These are phyloP conservation scores for Tryphoninae sp. DNA, from an alignment of 2,888 invertebrate genomes.

Conservation along the genomic window DNA sequence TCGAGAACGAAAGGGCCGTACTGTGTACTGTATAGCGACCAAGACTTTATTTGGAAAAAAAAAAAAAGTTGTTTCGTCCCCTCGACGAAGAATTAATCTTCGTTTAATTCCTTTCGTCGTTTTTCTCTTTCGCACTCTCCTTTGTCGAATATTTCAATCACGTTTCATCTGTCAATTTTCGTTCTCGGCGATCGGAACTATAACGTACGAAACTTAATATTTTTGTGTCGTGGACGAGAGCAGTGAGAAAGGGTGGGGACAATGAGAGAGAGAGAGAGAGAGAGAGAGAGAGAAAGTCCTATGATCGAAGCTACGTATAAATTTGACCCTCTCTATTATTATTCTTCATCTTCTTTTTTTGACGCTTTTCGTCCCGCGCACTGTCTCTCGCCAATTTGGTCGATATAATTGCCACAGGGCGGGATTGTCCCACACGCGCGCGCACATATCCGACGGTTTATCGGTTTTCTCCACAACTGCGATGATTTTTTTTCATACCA, in stretches of 20 bases:
- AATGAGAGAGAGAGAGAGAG: too few species aligned
- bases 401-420: conserved; percentile 40
- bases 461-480: not conserved
- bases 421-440: not conserved
- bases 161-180: not conserved
- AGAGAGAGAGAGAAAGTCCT: not conserved
- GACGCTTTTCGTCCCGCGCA: not conserved
- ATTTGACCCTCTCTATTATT: conserved; percentile 9
- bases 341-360: not conserved
- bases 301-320: conserved; percentile 21
- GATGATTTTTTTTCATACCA: not conserved
- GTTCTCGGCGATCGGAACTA: not conserved
- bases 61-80: not conserved
- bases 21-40: not conserved
- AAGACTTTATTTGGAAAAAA: conserved; percentile 22
- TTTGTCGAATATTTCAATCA: not conserved
- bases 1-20: not conserved
- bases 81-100: conserved; percentile 21
- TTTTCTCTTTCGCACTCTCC: not conserved
- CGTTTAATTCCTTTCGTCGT: not conserved
- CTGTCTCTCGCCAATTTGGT: conserved; percentile 33
- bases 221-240: conserved; percentile 1
- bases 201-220: too few species aligned
- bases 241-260: not conserved
- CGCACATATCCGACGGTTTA: not conserved